Evolutionary conservation across 2,888 invertebrate species (phyloP), one percentile per base, ranked within the genome.

Genomic region (Cantharis nigra): DNA sequence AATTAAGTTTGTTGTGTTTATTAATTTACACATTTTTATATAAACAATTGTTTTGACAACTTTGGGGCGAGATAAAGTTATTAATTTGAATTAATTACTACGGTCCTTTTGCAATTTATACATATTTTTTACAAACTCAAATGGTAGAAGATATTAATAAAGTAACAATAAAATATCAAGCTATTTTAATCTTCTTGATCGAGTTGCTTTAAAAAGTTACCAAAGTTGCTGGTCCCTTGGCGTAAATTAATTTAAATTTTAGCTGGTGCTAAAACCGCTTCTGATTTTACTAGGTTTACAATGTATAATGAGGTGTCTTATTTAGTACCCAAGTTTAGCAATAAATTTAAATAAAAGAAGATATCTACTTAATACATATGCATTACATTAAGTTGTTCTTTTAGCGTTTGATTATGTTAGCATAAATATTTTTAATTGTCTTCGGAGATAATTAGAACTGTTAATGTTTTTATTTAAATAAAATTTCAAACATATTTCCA

Each of bases 91-190:
- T 67, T 23, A 49, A 49, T 49, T 67, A 9, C n/a, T 67, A 9
- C n/a, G 3, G 18, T 64, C 0, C 2, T 5, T 2, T 23, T 5
- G 65, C 20, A n/a, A 23, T n/a, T 26, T 67, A 67, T 23, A 23
- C 3, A 23, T 67, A 10, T 26, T 26, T 13, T 16, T n/a, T 13
- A 13, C n/a, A 26, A 67, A 13, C 4, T 67, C 9, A 23, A 67
- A 72, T 73, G 75, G 63, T 49, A 49, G n/a, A n/a, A 49, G n/a
- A 62, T 67, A 79, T 77, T 79, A 79, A 79, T 79, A 77, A 79
- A 77, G 77, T 74, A 74, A 79, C 71, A 79, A 76, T 74, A 81
- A 78, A 79, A 79, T 79, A 80, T 79, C 75, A 78, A 78, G 75
- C 77, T 63, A 77, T 79, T 79, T 49, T 77, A 79, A 81, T 75